Percentiles rank a stretch among this genome's conserved stretches.
phyloP scores from a whole-genome alignment of 2,797 vertebrate genomes.

The Hippoglossus hippoglossus region DNA sequence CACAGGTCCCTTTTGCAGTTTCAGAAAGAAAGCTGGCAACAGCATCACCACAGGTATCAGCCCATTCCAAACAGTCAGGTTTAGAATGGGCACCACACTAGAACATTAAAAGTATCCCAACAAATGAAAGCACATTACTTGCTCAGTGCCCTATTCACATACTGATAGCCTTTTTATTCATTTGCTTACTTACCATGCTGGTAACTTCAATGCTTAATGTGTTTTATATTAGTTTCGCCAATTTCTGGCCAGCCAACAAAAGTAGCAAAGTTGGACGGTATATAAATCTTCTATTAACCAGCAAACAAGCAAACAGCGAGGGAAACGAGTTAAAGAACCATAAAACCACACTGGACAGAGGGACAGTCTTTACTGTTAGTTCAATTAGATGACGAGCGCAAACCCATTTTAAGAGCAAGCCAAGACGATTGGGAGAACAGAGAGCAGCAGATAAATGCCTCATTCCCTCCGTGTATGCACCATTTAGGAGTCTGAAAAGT shows the following conservation, averaged over 20 bases:
- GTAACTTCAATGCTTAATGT: no score
- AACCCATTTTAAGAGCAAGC: background rate
- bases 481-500: background rate
- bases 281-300: background rate
- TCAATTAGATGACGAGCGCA: background rate
- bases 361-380: background rate
- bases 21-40: no score
- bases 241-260: background rate
- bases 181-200: background rate
- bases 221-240: background rate
- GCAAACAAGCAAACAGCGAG: background rate
- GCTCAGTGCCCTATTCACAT: background rate
- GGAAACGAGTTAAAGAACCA: background rate
- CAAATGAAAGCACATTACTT: background rate
- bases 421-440: background rate
- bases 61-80: no score
- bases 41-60: no score
- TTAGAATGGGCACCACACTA: no score
- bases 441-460: background rate
- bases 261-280: background rate
- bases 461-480: background rate
- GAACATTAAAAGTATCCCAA: background rate
- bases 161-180: background rate
- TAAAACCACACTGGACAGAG: background rate
- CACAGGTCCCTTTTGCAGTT: no score